These are phyloP conservation scores for Acronicta aceris DNA, from an alignment of 2,888 invertebrate genomes.

Conservation along the genomic window DNA sequence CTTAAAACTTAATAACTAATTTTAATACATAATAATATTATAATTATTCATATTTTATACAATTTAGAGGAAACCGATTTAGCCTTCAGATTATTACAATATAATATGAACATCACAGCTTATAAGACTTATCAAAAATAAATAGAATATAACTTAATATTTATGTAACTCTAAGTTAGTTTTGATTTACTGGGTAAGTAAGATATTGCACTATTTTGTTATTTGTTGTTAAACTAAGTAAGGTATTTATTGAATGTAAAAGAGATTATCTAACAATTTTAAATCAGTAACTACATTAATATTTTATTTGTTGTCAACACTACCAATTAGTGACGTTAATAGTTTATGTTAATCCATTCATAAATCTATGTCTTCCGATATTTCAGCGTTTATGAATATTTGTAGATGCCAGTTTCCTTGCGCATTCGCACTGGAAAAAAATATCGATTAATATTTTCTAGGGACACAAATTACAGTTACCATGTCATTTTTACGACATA, in stretches of 20 bases:
- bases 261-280: conserved; percentile 37
- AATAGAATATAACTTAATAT: conserved; percentile 51
- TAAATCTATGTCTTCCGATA: conserved; percentile 26
- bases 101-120: conserved; percentile 55
- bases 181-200: conserved; percentile 54
- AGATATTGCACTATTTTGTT: conserved; percentile 64
- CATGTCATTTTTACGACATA: too few species aligned
- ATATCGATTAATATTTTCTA: conserved; percentile 16
- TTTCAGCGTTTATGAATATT: conserved; percentile 75
- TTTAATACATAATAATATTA: conserved; percentile 34
- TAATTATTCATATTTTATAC: conserved; percentile 39
- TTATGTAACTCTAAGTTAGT: conserved; percentile 41
- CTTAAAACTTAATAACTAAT: conserved; percentile 39
- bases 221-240: conserved; percentile 47
- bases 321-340: conserved; percentile 25
- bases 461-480: background rate
- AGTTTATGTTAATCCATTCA: conserved; percentile 27
- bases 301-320: conserved; percentile 24
- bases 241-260: conserved; percentile 32
- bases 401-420: conserved; percentile 86
- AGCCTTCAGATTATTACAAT: conserved; percentile 50
- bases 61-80: conserved; percentile 53
- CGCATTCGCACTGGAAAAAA: conserved; percentile 86
- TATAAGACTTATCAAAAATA: conserved; percentile 54
- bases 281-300: conserved; percentile 40